Conservation (phyloP, 2,797 vertebrate genomes). For the Eleutherodactylus coqui region DNA sequence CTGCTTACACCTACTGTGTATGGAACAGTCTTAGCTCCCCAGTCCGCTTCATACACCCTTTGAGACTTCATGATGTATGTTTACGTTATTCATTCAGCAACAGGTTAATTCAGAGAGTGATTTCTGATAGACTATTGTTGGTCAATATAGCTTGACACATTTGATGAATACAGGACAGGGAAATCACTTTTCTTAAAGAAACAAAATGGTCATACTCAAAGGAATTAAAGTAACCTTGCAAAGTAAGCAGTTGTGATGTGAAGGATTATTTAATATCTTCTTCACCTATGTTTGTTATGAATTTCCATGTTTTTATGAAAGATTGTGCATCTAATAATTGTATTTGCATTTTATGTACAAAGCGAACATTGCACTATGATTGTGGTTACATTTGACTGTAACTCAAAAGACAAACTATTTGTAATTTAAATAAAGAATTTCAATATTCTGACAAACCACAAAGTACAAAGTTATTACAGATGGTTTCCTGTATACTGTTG, state of each 20-base stretch:
- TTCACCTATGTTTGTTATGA: constrained; percentile 12
- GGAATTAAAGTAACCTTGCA: constrained; percentile 35
- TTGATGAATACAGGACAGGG: constrained; percentile 22
- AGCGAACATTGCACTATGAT: background rate
- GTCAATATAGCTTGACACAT: constrained; percentile 38
- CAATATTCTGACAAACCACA: background rate
- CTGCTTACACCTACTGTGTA: too few relatives aligned
- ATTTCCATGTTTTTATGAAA: constrained; percentile 21
- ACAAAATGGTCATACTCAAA: constrained; percentile 14
- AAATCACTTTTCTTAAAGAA: constrained; percentile 42
- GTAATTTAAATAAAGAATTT: background rate
- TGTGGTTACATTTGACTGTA: constrained; percentile 8
- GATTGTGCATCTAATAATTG: constrained; percentile 4
- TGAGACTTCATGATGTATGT: too few relatives aligned
- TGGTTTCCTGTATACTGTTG: background rate
- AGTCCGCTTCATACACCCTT: too few relatives aligned
- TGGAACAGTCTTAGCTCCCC: too few relatives aligned
- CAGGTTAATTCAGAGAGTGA: constrained; percentile 24
- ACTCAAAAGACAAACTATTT: background rate
- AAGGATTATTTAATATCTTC: constrained; percentile 4
- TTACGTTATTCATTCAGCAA: too few relatives aligned
- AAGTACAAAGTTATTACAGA: background rate
- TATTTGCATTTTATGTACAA: background rate
- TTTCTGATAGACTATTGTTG: constrained; percentile 9
- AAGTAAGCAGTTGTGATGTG: constrained; percentile 17